A percentile compares a stretch with the other conserved stretches of the same genome.
phyloP scores from a whole-genome alignment of 2,797 vertebrate species.

The Smutsia temminckii region DNA sequence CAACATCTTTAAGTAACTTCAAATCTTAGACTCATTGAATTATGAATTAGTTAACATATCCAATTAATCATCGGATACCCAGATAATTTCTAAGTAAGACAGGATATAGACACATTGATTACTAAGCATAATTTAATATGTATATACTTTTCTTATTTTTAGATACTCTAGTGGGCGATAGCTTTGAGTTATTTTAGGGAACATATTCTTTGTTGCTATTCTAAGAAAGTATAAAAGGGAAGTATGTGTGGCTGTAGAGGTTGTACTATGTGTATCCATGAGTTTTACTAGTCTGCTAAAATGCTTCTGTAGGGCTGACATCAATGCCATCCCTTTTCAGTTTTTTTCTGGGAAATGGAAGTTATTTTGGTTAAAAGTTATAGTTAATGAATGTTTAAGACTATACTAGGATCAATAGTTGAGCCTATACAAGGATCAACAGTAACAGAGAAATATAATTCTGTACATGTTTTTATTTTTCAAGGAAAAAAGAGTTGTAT shows the following conservation, averaged over 20 bases:
- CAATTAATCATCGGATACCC: background rate
- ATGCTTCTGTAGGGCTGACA: background rate
- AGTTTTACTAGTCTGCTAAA: background rate
- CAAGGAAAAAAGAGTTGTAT: background rate
- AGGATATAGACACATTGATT: background rate
- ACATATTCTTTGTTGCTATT: background rate
- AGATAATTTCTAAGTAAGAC: background rate
- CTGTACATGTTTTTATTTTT: background rate
- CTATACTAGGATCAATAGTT: background rate
- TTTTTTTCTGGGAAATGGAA: slow-evolving; percentile 20
- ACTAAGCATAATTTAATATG: background rate
- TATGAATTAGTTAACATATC: background rate
- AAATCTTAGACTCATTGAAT: background rate
- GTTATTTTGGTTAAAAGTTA: slow-evolving; percentile 3
- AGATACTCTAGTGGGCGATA: background rate
- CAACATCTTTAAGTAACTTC: background rate
- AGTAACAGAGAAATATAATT: background rate
- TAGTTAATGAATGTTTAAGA: background rate
- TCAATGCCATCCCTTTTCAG: background rate
- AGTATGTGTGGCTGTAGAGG: background rate
- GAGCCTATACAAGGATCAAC: background rate
- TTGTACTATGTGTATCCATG: background rate
- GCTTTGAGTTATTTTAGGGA: background rate
- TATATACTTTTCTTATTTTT: background rate
- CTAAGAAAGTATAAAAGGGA: background rate